These are phyloP conservation scores for Chaetura pelagica DNA, from an alignment of 2,113 vertebrate species.

Conservation along the genomic window DNA sequence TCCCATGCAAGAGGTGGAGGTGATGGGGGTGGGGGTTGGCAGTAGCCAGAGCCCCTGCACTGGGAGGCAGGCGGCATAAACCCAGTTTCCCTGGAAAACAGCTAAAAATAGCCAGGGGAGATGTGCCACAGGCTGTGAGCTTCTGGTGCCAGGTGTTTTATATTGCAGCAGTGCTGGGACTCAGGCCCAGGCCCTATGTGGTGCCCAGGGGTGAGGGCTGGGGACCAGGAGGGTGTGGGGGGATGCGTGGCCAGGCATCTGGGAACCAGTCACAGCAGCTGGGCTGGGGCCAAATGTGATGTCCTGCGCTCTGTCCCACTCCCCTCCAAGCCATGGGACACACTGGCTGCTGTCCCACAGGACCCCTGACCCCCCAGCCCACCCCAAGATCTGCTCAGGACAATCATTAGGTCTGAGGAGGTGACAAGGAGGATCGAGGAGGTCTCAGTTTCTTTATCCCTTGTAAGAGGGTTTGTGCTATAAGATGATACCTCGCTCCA, in stretches of 20 bases:
- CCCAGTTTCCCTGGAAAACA: slow-evolving; percentile 15
- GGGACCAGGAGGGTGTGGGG: neutral
- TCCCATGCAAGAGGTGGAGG: neutral
- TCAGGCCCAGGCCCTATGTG: neutral
- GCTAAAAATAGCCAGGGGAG: slow-evolving; percentile 41
- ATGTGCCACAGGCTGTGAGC: neutral
- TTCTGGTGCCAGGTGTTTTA: neutral
- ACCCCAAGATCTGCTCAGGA: fast-evolving
- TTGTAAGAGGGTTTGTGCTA: slow-evolving; percentile 48
- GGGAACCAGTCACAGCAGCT: fast-evolving
- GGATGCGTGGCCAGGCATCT: fast-evolving
- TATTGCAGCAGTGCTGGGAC: neutral
- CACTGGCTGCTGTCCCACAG: neutral
- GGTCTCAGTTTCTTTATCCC: slow-evolving; percentile 58
- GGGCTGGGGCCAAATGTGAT: neutral
- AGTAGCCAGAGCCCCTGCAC: neutral
- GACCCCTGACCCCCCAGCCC: neutral
- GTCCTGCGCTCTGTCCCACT: neutral
- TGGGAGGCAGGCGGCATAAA: neutral
- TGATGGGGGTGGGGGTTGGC: fast-evolving
- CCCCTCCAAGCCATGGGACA: fast-evolving
- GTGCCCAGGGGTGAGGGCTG: neutral
- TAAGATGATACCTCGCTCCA: slow-evolving; percentile 19
- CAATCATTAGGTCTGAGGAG: fast-evolving
- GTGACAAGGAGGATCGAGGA: neutral